Base-by-base conservation (phyloP, 2,797 vertebrate genomes). In the Sebastiscus albofasciatus region DNA sequence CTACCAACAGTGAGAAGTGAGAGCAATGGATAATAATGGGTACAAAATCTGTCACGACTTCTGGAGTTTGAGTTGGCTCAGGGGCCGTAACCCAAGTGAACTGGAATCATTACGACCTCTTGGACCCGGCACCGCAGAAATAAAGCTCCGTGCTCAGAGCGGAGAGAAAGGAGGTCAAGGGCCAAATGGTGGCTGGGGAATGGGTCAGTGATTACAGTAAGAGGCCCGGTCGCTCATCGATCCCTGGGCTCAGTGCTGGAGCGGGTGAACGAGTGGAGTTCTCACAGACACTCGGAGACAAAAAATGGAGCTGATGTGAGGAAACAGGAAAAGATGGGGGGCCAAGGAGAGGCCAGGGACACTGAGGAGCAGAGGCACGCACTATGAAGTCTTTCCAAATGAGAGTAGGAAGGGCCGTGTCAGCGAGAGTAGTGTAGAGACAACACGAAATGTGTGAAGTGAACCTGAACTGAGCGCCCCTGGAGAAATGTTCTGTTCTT, bases 121-220 rank as follows among this genome's bases (percentile, higher is more conserved):
- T 79, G 85, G 89, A 90, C 88, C 86, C 8, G 67, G 83, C 84
- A 84, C 72, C 58, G 79, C 79, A 90, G 86, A 93, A 93, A 92
- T 91, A 93, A 92, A 93, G 92, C 87, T 83, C 76, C 8, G 8
- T 27, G 75, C 87, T 87, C 84, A 62, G 71, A 84, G 81, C 79
- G 65, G 84, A 87, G 87, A 83, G 87, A 87, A 83, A 81, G 72
- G 70, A 87, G 93, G 93, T 95, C 92, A 92, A 77, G 90, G 94
- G 92, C 88, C 94, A 94, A 95, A 92, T 49, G 85, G 93, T 91
- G 91, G 83, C 88, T 84, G 79, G 94, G 95, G 94, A 95, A 92
- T 58, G 91, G 95, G 94, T 95, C 94, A 95, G 92, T 93, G 94
- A 94, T 96, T 96, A 96, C 93, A 93, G 94, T 94, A 94, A 94